These are phyloP conservation scores for Blastobasis adustella DNA, from an alignment of 2,888 invertebrate genomes.

Conservation along the genomic window DNA sequence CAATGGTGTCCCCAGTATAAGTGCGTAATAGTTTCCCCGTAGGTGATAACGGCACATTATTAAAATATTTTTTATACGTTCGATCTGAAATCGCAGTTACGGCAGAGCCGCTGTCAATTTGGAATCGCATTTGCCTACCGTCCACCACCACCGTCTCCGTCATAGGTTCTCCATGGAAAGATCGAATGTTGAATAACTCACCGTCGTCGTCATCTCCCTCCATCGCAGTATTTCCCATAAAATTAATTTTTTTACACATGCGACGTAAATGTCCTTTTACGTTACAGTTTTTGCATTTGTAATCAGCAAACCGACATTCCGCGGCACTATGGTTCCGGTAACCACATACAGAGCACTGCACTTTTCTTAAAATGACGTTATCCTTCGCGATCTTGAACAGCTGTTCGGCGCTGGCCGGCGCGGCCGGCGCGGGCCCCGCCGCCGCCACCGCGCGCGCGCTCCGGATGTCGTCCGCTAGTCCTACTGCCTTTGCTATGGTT, in stretches of 20 bases:
- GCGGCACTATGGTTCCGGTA: neutral
- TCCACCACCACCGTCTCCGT: conserved; percentile 7
- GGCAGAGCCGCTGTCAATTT: conserved; percentile 7
- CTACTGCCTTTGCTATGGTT: conserved; percentile 8
- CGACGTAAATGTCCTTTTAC: neutral
- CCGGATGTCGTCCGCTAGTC: conserved; percentile 8
- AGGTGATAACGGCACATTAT: conserved; percentile 6
- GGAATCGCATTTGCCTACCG: neutral
- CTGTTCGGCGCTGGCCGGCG: neutral
- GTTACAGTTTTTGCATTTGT: neutral
- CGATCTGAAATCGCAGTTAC: conserved; percentile 2
- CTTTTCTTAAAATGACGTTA: neutral
- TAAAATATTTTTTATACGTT: conserved; percentile 7
- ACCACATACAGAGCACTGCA: neutral
- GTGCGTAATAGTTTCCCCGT: conserved; percentile 5
- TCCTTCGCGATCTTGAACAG: neutral
- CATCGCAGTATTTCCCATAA: too few species aligned
- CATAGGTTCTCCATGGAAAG: conserved; percentile 13
- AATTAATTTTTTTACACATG: neutral
- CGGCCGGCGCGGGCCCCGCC: neutral
- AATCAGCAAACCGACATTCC: neutral
- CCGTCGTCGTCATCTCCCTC: conserved; percentile 11
- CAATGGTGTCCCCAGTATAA: conserved; percentile 8
- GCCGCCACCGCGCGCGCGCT: neutral
- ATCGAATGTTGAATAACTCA: conserved; percentile 14